Evolutionary conservation across 2,797 vertebrate species (phyloP).

Genomic region (Spinibarbus caldwelli): DNA sequence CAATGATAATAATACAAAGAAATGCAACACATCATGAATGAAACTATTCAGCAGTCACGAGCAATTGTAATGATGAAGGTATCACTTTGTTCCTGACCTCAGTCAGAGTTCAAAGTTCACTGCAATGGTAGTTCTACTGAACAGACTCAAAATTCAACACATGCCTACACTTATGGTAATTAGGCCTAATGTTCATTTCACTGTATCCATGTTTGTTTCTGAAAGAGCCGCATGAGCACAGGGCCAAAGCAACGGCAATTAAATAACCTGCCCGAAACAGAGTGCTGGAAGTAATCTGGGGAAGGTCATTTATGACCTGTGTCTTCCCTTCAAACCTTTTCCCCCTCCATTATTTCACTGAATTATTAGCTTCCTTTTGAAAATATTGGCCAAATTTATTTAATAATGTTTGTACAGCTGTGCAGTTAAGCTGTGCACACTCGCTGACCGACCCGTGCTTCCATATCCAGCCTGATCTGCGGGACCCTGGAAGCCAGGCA

Average conservation of each 20-base stretch:
- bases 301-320: slow-evolving; percentile 64
- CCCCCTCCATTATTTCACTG: slow-evolving; percentile 67
- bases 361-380: slow-evolving; percentile 79
- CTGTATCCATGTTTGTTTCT: slow-evolving; percentile 76
- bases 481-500: slow-evolving; percentile 65
- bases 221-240: slow-evolving; percentile 64
- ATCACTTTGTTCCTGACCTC: slow-evolving; percentile 75
- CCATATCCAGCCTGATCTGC: slow-evolving; percentile 70
- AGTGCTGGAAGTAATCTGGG: slow-evolving; percentile 67
- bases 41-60: slow-evolving; percentile 69
- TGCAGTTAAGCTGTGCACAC: slow-evolving; percentile 66
- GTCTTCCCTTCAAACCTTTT: slow-evolving; percentile 71
- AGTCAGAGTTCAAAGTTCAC: slow-evolving; percentile 73
- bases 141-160: slow-evolving; percentile 72
- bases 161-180: slow-evolving; percentile 81
- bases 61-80: slow-evolving; percentile 72
- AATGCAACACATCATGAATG: slow-evolving; percentile 67
- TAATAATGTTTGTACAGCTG: slow-evolving; percentile 82
- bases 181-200: slow-evolving; percentile 71
- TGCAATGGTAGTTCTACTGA: slow-evolving; percentile 70
- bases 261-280: slow-evolving; percentile 66
- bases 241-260: slow-evolving; percentile 62
- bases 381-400: slow-evolving; percentile 77
- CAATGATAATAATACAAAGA: slow-evolving; percentile 66
- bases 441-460: slow-evolving; percentile 66